These are phyloP conservation scores for Dastarcus helophoroides DNA, from an alignment of 2,888 invertebrate species.

Conservation along the genomic window DNA sequence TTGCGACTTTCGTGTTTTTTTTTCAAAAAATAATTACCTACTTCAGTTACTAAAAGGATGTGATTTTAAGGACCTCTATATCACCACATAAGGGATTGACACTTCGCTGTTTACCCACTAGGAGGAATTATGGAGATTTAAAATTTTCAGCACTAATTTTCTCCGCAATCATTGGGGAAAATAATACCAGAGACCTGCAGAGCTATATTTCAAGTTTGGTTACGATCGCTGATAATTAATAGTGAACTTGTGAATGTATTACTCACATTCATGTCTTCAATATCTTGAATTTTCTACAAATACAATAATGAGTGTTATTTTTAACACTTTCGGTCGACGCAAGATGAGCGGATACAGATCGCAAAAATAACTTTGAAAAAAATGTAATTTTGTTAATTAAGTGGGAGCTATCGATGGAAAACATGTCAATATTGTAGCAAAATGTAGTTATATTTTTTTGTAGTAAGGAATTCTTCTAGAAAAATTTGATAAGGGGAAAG, in stretches of 20 bases:
- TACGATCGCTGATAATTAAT: no score
- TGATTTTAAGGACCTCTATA: constrained; percentile 17
- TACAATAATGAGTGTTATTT: constrained; percentile 3
- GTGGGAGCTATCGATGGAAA: constrained; percentile 16
- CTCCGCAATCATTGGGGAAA: constrained; percentile 14
- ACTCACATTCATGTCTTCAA: no score
- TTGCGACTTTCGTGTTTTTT: no score
- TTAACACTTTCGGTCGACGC: constrained; percentile 12
- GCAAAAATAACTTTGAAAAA: constrained; percentile 11
- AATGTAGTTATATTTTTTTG: no score
- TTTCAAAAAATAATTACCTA: no score
- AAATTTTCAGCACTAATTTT: constrained; percentile 16
- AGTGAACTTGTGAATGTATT: no score
- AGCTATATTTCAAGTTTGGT: constrained; percentile 14
- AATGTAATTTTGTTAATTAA: constrained; percentile 13
- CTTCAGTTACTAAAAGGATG: constrained; percentile 15
- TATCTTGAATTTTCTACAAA: neutral
- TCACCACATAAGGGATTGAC: constrained; percentile 17
- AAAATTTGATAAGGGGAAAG: no score
- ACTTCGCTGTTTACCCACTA: constrained; percentile 18
- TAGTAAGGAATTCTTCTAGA: no score
- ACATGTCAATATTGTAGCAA: constrained; percentile 10
- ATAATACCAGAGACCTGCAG: constrained; percentile 18
- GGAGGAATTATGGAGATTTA: constrained; percentile 20
- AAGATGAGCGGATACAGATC: constrained; percentile 15